These are phyloP conservation scores for Gallinago solitaria DNA, from an alignment of 2,797 vertebrate species.

Conservation along the genomic window DNA sequence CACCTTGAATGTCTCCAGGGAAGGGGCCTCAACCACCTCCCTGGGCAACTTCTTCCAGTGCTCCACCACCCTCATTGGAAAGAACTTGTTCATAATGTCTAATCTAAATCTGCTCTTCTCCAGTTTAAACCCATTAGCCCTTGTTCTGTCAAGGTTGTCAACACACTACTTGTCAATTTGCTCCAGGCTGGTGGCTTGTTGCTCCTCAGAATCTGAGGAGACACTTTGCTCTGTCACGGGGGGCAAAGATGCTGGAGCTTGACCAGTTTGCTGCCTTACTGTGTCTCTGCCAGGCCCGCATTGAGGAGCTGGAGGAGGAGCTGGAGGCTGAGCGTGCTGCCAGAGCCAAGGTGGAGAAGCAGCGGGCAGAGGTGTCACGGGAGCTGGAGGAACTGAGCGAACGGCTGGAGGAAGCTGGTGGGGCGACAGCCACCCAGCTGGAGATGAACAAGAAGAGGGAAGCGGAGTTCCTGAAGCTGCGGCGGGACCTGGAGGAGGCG, in stretches of 20 bases:
- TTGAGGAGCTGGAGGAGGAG: conserved; percentile 93
- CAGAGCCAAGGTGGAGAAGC: conserved; percentile 91
- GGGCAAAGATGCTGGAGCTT: background rate
- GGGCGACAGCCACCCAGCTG: conserved; percentile 85
- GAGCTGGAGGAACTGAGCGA: conserved; percentile 94
- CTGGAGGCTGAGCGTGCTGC: conserved; percentile 88
- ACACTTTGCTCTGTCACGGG: background rate
- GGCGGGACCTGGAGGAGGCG: conserved; percentile 90
- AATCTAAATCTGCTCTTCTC: too few relatives aligned
- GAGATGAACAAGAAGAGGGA: conserved; percentile 93
- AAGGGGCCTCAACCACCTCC: too few relatives aligned
- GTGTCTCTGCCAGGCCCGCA: conserved; percentile 81
- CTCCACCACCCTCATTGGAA: too few relatives aligned
- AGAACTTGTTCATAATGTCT: too few relatives aligned
- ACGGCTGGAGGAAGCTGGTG: conserved; percentile 90
- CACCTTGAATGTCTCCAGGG: too few relatives aligned
- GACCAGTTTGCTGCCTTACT: background rate
- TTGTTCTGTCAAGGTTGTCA: too few relatives aligned
- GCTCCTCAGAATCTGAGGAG: background rate
- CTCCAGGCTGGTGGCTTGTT: background rate
- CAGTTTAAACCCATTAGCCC: too few relatives aligned
- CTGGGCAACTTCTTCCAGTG: too few relatives aligned
- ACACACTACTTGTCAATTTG: background rate
- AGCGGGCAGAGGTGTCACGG: conserved; percentile 83
- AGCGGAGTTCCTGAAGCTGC: conserved; percentile 85